Conservation (phyloP, 2,797 vertebrate genomes). For the Alcedo atthis region DNA sequence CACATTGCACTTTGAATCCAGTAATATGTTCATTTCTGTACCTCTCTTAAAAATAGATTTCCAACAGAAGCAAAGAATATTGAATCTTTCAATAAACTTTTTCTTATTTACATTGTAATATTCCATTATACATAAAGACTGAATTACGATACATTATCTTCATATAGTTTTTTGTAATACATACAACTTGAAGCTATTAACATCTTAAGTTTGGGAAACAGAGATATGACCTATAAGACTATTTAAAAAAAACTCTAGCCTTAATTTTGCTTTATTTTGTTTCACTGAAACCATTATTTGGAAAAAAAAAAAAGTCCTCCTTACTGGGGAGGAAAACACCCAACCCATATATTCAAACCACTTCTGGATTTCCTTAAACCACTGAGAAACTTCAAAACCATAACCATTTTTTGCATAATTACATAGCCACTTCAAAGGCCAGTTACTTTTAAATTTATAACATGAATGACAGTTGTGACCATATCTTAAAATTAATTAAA, state of each 20-base stretch:
- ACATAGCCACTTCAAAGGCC: conserved; percentile 53
- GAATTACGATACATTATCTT: conserved; percentile 74
- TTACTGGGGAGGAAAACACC: conserved; percentile 48
- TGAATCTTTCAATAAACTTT: conserved; percentile 82
- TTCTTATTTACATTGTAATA: conserved; percentile 83
- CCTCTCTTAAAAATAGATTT: conserved; percentile 87
- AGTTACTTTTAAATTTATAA: conserved; percentile 54
- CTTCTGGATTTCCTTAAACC: conserved; percentile 71
- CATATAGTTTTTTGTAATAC: conserved; percentile 77
- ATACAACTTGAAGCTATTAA: conserved; percentile 76
- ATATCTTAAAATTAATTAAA: conserved; percentile 27
- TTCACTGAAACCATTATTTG: conserved; percentile 81
- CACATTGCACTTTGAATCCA: conserved; percentile 73
- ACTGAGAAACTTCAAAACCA: conserved; percentile 64
- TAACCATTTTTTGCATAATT: conserved; percentile 62
- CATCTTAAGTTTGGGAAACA: conserved; percentile 68
- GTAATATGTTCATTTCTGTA: conserved; percentile 81
- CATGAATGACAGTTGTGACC: conserved; percentile 54
- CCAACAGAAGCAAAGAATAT: conserved; percentile 81
- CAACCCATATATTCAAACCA: conserved; percentile 67
- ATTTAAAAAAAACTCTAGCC: conserved; percentile 68
- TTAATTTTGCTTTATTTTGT: conserved; percentile 74
- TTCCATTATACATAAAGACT: conserved; percentile 81
- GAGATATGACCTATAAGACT: conserved; percentile 74
- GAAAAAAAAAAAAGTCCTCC: conserved; percentile 75